Conservation (phyloP, 64 coral and sea anemone species). For the Actinia equina region DNA sequence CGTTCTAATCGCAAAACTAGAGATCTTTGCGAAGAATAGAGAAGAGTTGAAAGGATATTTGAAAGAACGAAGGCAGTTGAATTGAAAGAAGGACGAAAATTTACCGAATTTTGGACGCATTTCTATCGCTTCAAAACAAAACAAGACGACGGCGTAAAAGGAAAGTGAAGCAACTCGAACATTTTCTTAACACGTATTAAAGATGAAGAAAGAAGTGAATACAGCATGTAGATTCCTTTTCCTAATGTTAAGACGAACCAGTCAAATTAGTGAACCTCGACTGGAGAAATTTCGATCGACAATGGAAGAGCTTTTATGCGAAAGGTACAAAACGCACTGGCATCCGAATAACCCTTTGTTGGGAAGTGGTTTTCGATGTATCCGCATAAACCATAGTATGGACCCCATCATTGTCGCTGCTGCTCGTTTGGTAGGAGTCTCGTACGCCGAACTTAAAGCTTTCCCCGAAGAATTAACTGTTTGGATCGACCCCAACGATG, state of each 20-base stretch:
- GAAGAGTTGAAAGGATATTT: background rate
- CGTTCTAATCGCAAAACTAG: background rate
- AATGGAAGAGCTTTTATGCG: constrained; percentile 95
- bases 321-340: constrained; percentile 92
- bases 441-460: constrained; percentile 46
- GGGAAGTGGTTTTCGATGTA: constrained; percentile 97
- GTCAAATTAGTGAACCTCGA: constrained; percentile 65
- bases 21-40: background rate
- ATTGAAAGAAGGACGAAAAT: background rate
- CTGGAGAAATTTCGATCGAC: constrained; percentile 74
- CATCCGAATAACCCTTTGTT: constrained; percentile 97
- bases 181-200: background rate
- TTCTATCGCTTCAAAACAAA: constrained; percentile 7
- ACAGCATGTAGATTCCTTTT: constrained; percentile 88
- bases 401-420: constrained; percentile 87
- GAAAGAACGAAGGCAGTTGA: background rate
- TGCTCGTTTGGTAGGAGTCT: constrained; percentile 60
- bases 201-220: constrained; percentile 85
- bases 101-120: background rate
- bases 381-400: constrained; percentile 92
- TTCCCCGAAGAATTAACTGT: constrained; percentile 92
- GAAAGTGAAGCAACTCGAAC: constrained; percentile 23
- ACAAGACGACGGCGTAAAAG: background rate
- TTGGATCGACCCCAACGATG: constrained; percentile 96
- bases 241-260: constrained; percentile 64